Conservation (phyloP, 2,797 vertebrate species). For the Lemur catta region DNA sequence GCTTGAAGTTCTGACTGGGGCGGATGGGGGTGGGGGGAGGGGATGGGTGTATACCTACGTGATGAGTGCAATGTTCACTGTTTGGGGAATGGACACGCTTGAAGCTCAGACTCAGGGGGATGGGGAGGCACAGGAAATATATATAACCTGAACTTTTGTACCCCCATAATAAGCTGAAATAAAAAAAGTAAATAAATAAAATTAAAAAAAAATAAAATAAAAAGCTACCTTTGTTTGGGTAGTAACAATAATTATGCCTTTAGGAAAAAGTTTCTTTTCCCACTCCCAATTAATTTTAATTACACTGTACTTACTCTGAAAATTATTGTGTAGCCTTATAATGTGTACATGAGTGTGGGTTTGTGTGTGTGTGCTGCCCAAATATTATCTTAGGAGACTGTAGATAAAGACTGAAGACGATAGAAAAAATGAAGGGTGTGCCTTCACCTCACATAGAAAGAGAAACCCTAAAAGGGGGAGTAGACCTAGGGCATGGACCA, state of each 20-base stretch:
- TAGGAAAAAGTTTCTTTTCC: neutral
- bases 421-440: neutral
- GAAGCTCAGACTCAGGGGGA: no score
- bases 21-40: no score
- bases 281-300: neutral
- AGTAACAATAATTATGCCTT: neutral
- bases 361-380: neutral
- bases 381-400: neutral
- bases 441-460: neutral
- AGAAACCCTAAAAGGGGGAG: neutral
- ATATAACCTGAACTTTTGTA: no score
- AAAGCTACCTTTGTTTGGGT: neutral
- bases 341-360: neutral
- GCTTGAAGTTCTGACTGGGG: no score
- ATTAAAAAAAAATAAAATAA: no score
- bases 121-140: no score
- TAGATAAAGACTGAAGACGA: constrained; percentile 9
- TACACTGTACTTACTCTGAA: neutral
- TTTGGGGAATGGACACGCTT: no score
- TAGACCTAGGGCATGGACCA: neutral
- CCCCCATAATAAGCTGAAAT: no score
- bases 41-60: no score
- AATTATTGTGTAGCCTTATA: neutral
- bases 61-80: no score
- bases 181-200: no score